Conservation (phyloP, 2,888 invertebrate species). For the Campaea margaritaria region DNA sequence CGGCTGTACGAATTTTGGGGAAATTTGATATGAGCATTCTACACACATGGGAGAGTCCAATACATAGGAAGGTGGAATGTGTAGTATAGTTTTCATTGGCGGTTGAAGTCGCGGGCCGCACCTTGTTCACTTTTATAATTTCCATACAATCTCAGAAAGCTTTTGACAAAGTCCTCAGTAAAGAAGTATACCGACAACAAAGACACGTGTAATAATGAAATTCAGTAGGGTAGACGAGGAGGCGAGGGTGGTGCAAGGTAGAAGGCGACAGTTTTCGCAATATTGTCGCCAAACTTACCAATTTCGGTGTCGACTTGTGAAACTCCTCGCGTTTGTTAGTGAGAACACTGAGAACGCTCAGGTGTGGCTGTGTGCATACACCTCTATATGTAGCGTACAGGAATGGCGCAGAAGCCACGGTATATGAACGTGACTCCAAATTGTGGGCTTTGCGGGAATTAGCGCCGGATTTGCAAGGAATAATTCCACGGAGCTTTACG, state of each 20-base stretch:
- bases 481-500: conserved; percentile 55
- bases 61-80: too few relatives aligned
- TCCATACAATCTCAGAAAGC: neutral
- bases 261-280: conserved; percentile 72
- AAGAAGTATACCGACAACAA: conserved; percentile 18
- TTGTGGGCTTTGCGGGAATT: conserved; percentile 74
- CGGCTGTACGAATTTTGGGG: too few relatives aligned
- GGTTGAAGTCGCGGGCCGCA: too few relatives aligned
- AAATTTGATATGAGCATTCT: too few relatives aligned
- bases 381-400: conserved; percentile 31
- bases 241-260: conserved; percentile 47
- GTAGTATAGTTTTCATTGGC: too few relatives aligned
- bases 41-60: too few relatives aligned
- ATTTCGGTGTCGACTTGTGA: conserved; percentile 82
- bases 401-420: conserved; percentile 32
- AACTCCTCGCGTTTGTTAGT: conserved; percentile 69
- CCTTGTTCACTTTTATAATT: neutral
- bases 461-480: conserved; percentile 72
- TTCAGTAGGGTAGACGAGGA: conserved; percentile 39
- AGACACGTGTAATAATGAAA: conserved; percentile 35
- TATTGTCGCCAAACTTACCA: conserved; percentile 79
- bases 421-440: conserved; percentile 68
- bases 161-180: conserved; percentile 5
- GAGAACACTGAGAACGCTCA: conserved; percentile 56
- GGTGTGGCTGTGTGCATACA: conserved; percentile 56